Conservation (phyloP, 2,797 vertebrate species). For the Percopsis omiscomaycus region DNA sequence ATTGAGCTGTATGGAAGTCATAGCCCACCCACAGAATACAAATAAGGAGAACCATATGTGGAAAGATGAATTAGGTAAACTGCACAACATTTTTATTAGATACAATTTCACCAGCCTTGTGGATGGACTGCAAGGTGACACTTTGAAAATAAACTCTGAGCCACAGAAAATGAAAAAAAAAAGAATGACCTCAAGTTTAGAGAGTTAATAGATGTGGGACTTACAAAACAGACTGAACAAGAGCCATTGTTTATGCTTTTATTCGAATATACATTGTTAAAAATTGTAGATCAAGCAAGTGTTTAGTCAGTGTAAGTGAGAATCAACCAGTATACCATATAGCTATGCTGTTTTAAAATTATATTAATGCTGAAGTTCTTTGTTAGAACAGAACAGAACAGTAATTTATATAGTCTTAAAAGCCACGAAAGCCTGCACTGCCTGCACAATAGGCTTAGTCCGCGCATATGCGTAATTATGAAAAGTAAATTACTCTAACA, state of each 20-base stretch:
- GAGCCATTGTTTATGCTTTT: constrained; percentile 28
- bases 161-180: constrained; percentile 42
- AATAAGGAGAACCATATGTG: constrained; percentile 81
- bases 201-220: constrained; percentile 30
- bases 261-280: background rate
- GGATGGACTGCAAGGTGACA: constrained; percentile 79
- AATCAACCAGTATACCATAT: no score
- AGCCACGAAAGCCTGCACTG: no score
- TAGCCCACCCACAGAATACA: constrained; percentile 78
- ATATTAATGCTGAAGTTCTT: no score
- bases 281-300: no score
- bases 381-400: no score
- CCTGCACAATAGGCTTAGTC: no score
- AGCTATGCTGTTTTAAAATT: no score
- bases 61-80: constrained; percentile 82
- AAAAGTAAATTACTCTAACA: no score
- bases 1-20: constrained; percentile 77
- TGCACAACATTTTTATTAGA: constrained; percentile 85
- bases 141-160: constrained; percentile 77
- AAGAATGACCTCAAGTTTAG: constrained; percentile 56
- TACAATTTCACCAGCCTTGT: constrained; percentile 78
- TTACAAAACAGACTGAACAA: constrained; percentile 51
- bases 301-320: no score
- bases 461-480: no score
- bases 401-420: no score